Conservation (phyloP, 1,140 invertebrate species). For the Catajapyx aquilonaris region DNA sequence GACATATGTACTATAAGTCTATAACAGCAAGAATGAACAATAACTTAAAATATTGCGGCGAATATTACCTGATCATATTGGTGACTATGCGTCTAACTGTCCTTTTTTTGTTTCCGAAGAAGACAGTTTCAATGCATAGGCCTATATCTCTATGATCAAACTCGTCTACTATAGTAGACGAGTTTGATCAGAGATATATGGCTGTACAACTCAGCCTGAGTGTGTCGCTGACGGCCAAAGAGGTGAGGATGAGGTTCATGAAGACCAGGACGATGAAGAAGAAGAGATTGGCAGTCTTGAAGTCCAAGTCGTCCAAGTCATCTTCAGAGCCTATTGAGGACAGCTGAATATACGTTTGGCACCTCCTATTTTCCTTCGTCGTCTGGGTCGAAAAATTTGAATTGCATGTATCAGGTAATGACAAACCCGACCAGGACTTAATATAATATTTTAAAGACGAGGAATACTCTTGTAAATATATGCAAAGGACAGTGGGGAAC, state of each 20-base stretch:
- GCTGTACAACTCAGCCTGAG: conserved; percentile 52
- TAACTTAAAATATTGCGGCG: no score
- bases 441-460: conserved; percentile 51
- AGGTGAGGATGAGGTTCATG: conserved; percentile 52
- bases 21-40: no score
- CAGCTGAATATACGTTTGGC: conserved; percentile 31
- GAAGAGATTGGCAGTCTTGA: conserved; percentile 42
- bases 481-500: conserved; percentile 49
- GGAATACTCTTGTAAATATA: conserved; percentile 59
- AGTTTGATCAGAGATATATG: conserved; percentile 49
- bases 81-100: no score
- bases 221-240: conserved; percentile 57
- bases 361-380: no score
- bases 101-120: no score
- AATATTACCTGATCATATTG: no score
- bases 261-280: conserved; percentile 58
- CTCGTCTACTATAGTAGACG: no score
- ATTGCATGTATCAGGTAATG: conserved; percentile 51
- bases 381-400: conserved; percentile 22
- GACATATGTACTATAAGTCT: no score
- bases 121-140: no score
- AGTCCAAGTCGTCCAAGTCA: conserved; percentile 52
- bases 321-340: conserved; percentile 46
- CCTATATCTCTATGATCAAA: no score
- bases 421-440: conserved; percentile 59